Base-by-base conservation (phyloP, 2,888 invertebrate genomes). In the Scaptomyza tumidula region DNA sequence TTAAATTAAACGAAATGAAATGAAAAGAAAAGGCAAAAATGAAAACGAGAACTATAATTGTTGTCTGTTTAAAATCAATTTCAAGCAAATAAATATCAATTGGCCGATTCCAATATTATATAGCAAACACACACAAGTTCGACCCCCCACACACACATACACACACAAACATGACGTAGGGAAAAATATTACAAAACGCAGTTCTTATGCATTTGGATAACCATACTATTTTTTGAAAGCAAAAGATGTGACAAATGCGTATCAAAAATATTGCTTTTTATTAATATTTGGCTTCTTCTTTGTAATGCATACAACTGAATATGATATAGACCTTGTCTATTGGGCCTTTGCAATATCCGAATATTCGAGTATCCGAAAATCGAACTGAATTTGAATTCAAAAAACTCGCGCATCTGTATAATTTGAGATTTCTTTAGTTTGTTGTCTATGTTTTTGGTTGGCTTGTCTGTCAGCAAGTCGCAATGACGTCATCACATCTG, bases 41-140 rank as follows among this genome's bases (percentile, higher is more conserved):
- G 11, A 50, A 39, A 43, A 50, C 54, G 50, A 56, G 16, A 56
- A 56, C 33, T 45, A 39, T 39, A 59, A 48, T 59, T 50, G 52
- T 44, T 59, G 73, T 75, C 74, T 75, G 74, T 62, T 74, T 62
- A 74, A 66, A 75, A 75, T 75, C 76, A 75, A 71, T 75, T 71
- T 37, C 39, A 44, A 59, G 76, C 74, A 75, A 75, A 75, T 75
- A 75, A 75, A 75, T 75, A 74, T 53, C 61, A 61, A 64, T 72
- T 60, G 56, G 59, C 52, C 52, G 48, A 58, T 62, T 56, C 27
- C 48, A 53, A 63, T 73, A 56, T 75, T 19, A 19, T 54, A 73
- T 75, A 60, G 63, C 73, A 53, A 75, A 74, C 27, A 29, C 3
- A 29, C 60, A 64, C 73, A 64, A 69, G 53, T 56, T 10, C 11